These are phyloP conservation scores for Pachyseris speciosa DNA, from an alignment of 64 coral and sea anemone species.

Conservation along the genomic window DNA sequence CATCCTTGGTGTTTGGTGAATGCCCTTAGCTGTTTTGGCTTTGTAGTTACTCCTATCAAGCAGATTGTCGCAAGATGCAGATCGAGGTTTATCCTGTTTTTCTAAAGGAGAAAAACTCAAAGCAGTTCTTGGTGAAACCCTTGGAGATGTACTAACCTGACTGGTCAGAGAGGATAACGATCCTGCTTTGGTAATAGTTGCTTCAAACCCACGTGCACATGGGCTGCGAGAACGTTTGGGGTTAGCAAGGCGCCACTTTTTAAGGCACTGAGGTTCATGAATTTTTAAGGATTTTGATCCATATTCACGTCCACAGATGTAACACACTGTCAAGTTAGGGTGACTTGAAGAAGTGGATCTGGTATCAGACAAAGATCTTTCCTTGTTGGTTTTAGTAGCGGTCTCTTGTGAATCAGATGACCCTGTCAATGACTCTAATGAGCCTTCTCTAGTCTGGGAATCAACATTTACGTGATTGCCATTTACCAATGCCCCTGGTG, in stretches of 20 bases:
- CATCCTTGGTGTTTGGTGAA: conserved; percentile 59
- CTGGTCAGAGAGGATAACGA: conserved; percentile 55
- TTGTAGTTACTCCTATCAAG: not conserved
- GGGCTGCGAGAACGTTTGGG: conserved; percentile 80
- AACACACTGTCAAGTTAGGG: conserved; percentile 84
- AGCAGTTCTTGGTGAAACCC: not conserved
- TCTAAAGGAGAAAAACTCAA: not conserved
- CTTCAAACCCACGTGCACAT: conserved; percentile 52
- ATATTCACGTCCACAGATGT: conserved; percentile 95
- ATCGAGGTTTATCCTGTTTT: conserved; percentile 1
- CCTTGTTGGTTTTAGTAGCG: not conserved
- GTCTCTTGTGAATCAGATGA: conserved; percentile 66
- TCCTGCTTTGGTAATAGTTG: conserved; percentile 30
- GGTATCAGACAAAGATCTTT: not conserved
- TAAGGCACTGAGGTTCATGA: conserved; percentile 94
- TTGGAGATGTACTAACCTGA: not conserved
- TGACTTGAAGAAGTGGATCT: conserved; percentile 72
- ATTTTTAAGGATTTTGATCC: conserved; percentile 96
- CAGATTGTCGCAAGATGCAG: conserved; percentile 63
- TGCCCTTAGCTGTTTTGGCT: not conserved
- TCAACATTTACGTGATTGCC: not conserved
- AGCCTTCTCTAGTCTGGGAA: not conserved
- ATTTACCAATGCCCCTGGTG: not conserved
- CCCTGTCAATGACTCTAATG: conserved; percentile 44
- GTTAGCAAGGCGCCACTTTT: conserved; percentile 92